phyloP scores from a whole-genome alignment of 2,888 invertebrate genomes.

The Mactromeris polynyma region DNA sequence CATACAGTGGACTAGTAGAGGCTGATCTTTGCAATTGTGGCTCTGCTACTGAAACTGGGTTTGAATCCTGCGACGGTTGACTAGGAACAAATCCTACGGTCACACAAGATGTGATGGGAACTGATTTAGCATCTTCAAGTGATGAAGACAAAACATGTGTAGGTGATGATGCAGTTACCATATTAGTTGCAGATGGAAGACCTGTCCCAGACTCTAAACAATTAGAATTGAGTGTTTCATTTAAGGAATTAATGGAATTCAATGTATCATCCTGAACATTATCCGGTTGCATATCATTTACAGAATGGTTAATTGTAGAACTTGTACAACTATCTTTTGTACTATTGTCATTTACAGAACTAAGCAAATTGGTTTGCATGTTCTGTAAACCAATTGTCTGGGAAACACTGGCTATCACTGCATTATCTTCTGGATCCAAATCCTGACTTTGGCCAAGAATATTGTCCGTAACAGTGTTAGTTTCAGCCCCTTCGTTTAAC shows the following conservation, averaged over 20 bases:
- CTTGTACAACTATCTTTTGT: not conserved
- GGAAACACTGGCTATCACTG: not conserved
- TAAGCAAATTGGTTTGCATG: not conserved
- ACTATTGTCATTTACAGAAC: not conserved
- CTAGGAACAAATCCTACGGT: not conserved
- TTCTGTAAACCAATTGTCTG: not conserved
- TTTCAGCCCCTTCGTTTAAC: conserved; percentile 36
- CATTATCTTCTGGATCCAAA: not conserved
- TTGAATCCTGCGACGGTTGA: not conserved
- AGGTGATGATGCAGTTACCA: not conserved
- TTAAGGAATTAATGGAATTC: not conserved
- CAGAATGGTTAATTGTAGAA: too few relatives aligned
- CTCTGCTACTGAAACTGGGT: not conserved
- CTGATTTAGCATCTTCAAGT: not conserved
- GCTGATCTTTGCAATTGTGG: not conserved
- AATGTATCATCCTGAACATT: not conserved
- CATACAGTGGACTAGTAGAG: not conserved
- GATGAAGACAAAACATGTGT: not conserved
- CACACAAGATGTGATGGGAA: not conserved
- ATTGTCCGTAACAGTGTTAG: not conserved
- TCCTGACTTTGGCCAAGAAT: not conserved
- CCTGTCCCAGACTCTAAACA: not conserved
- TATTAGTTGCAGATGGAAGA: not conserved
- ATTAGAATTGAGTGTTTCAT: not conserved
- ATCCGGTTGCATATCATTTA: not conserved